phyloP scores from a whole-genome alignment of 2,113 vertebrate species.

The Panurus biarmicus region DNA sequence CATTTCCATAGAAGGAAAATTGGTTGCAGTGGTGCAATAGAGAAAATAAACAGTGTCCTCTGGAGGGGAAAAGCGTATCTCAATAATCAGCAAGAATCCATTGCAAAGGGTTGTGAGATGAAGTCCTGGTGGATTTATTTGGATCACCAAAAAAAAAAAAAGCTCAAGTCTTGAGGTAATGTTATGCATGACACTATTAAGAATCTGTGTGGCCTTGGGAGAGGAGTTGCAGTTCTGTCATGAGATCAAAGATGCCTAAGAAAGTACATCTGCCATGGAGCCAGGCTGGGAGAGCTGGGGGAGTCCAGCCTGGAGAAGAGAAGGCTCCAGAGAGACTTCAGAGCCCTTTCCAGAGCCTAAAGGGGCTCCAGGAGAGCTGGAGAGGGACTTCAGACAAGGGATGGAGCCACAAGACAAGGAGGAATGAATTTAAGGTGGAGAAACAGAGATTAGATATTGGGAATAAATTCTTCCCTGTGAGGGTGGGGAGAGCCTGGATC shows the following conservation, averaged over 20 bases:
- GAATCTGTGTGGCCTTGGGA: neutral
- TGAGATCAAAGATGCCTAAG: neutral
- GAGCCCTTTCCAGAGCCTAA: neutral
- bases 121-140: neutral
- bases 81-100: neutral
- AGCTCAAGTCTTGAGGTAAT: neutral
- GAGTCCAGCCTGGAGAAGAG: neutral
- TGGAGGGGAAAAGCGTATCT: neutral
- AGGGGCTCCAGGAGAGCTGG: neutral
- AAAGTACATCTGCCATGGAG: neutral
- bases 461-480: neutral
- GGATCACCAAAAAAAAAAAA: neutral
- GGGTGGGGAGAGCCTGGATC: fast-evolving
- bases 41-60: neutral
- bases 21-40: neutral
- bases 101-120: neutral
- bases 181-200: fast-evolving
- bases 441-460: neutral
- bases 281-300: neutral
- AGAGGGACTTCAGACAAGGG: neutral
- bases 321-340: neutral
- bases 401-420: fast-evolving
- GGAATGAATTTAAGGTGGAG: neutral
- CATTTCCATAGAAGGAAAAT: neutral
- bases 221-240: neutral